Percentiles rank a stretch among this genome's conserved stretches.
Conservation (phyloP, 2,888 invertebrate genomes). For the Aphodius sticticus region DNA sequence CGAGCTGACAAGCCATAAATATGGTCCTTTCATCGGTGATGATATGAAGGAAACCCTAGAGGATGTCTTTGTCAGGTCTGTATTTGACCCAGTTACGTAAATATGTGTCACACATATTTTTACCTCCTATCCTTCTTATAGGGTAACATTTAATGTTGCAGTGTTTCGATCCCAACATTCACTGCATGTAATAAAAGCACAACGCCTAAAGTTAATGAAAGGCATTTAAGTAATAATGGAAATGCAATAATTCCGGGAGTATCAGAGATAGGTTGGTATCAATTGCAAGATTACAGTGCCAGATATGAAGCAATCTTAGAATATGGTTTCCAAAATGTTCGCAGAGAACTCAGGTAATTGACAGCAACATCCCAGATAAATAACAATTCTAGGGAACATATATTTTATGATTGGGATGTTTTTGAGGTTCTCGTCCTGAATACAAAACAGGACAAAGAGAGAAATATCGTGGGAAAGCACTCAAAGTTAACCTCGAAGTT, state of each 20-base stretch:
- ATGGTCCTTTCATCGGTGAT: conserved; percentile 25
- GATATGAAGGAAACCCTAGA: conserved; percentile 25
- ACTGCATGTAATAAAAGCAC: neutral
- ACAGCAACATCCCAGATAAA: neutral
- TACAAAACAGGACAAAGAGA: too few relatives aligned
- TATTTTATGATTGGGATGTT: too few relatives aligned
- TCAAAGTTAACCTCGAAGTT: too few relatives aligned
- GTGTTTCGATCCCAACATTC: conserved; percentile 14
- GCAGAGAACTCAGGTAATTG: conserved; percentile 35
- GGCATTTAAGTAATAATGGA: neutral
- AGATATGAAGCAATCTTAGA: conserved; percentile 36
- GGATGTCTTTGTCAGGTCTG: conserved; percentile 31
- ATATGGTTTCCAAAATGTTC: conserved; percentile 34
- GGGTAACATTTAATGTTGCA: conserved; percentile 14
- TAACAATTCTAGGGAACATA: neutral
- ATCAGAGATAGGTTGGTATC: neutral
- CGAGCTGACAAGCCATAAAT: neutral
- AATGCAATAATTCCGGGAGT: neutral
- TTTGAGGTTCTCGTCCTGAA: too few relatives aligned
- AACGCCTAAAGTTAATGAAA: neutral
- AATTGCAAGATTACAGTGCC: conserved; percentile 26
- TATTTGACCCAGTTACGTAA: neutral
- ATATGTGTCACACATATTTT: neutral
- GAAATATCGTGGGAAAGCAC: too few relatives aligned
- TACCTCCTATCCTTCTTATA: neutral